Percentiles rank a stretch among this genome's conserved stretches.
Conservation (phyloP, 2,113 vertebrate species). For the Nanorana parkeri region DNA sequence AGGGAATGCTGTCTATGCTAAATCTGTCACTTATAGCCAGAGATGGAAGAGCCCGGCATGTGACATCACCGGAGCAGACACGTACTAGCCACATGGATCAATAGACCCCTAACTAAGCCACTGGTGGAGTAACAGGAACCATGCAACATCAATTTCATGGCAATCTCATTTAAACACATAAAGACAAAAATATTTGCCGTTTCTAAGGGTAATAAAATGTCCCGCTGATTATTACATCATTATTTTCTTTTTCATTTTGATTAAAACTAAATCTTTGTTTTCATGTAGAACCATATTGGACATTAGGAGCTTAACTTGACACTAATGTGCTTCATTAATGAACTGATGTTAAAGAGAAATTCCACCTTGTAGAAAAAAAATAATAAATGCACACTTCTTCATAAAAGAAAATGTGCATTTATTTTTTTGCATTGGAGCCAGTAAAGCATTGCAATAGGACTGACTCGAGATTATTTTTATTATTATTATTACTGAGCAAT, state of each 20-base stretch:
- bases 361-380: too few relatives aligned
- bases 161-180: slow-evolving; percentile 38
- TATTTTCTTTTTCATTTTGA: background rate
- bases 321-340: background rate
- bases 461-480: too few relatives aligned
- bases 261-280: background rate
- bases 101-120: slow-evolving; percentile 25
- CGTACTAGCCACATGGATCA: background rate
- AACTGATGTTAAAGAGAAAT: background rate
- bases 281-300: background rate
- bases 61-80: slow-evolving; percentile 8
- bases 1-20: background rate
- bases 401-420: too few relatives aligned
- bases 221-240: background rate
- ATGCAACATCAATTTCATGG: slow-evolving; percentile 5
- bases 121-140: slow-evolving; percentile 23
- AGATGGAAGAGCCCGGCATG: slow-evolving; percentile 12
- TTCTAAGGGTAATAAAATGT: slow-evolving; percentile 27
- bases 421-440: too few relatives aligned
- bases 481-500: too few relatives aligned
- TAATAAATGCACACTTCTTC: too few relatives aligned
- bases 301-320: background rate
- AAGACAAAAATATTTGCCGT: background rate
- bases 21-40: slow-evolving; percentile 14
- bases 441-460: too few relatives aligned